Percentiles rank a stretch among this genome's conserved stretches.
Evolutionary conservation across 2,113 vertebrate species (phyloP).

Genomic region (Pluvialis apricaria): DNA sequence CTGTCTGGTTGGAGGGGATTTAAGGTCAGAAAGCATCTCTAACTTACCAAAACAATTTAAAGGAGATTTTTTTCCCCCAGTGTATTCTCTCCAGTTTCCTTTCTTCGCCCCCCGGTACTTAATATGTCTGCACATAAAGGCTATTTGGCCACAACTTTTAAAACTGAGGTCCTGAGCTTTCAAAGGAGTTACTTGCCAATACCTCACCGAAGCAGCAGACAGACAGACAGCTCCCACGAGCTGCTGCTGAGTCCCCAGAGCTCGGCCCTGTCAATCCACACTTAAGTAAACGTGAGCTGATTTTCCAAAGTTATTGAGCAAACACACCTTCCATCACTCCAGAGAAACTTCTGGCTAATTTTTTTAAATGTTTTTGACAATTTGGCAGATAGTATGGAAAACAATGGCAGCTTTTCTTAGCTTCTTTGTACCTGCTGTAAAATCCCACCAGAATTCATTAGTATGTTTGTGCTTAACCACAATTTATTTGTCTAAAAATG

Average conservation of each 20-base stretch:
- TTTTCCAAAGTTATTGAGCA: neutral
- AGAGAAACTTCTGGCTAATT: neutral
- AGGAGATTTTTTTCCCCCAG: neutral
- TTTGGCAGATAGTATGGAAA: neutral
- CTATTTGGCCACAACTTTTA: neutral
- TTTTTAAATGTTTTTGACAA: neutral
- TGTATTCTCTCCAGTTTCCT: neutral
- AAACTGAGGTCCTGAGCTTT: neutral
- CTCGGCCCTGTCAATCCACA: neutral
- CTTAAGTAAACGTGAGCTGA: neutral
- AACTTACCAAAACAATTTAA: neutral
- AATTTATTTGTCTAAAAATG: neutral
- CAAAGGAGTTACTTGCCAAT: neutral
- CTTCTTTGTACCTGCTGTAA: neutral
- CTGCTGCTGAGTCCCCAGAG: neutral
- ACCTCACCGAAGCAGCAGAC: neutral
- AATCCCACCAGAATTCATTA: neutral
- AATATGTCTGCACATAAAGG: neutral
- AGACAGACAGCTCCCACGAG: neutral
- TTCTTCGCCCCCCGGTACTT: neutral
- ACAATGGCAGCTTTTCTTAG: neutral
- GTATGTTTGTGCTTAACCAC: neutral
- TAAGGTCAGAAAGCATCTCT: slow-evolving; percentile 18
- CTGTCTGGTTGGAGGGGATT: neutral
- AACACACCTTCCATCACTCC: neutral